These are phyloP conservation scores for Epirrita christyi DNA, from an alignment of 2,888 invertebrate genomes.

Conservation along the genomic window DNA sequence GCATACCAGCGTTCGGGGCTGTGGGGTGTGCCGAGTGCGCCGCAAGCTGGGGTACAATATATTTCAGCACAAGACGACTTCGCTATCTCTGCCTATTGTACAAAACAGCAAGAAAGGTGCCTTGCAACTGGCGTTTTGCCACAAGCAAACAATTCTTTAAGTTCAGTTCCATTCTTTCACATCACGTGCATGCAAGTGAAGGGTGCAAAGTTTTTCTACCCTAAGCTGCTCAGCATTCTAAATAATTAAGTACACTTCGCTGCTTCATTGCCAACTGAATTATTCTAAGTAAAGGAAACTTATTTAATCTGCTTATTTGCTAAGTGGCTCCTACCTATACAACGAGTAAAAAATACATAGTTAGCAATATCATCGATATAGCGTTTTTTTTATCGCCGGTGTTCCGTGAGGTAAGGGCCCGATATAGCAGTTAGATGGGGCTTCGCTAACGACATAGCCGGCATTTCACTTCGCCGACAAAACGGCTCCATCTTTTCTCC, in stretches of 20 bases:
- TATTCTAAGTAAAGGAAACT: no score
- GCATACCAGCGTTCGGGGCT: conserved; percentile 69
- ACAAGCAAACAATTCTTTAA: conserved; percentile 41
- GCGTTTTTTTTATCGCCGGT: conserved; percentile 58
- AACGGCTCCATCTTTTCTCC: conserved; percentile 64
- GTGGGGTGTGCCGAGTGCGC: conserved; percentile 59
- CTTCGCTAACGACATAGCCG: conserved; percentile 64
- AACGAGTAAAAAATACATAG: conserved; percentile 48
- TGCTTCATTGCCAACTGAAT: no score
- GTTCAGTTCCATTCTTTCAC: conserved; percentile 26
- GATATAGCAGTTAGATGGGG: conserved; percentile 62
- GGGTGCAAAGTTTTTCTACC: conserved; percentile 15
- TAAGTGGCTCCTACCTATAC: conserved; percentile 6
- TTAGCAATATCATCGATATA: conserved; percentile 52
- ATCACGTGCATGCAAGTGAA: conserved; percentile 21
- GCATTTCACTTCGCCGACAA: conserved; percentile 63
- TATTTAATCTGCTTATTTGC: no score
- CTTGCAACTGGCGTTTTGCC: conserved; percentile 61
- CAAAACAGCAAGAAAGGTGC: conserved; percentile 57
- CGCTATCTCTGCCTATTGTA: conserved; percentile 72
- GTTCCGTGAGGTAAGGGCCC: conserved; percentile 48
- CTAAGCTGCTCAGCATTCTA: conserved; percentile 3
- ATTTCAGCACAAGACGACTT: conserved; percentile 69
- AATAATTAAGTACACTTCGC: conserved; percentile 1
- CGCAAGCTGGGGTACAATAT: conserved; percentile 69